These are phyloP conservation scores for Drosophila baimaii DNA, from an alignment of 1,140 invertebrate species.

Conservation along the genomic window DNA sequence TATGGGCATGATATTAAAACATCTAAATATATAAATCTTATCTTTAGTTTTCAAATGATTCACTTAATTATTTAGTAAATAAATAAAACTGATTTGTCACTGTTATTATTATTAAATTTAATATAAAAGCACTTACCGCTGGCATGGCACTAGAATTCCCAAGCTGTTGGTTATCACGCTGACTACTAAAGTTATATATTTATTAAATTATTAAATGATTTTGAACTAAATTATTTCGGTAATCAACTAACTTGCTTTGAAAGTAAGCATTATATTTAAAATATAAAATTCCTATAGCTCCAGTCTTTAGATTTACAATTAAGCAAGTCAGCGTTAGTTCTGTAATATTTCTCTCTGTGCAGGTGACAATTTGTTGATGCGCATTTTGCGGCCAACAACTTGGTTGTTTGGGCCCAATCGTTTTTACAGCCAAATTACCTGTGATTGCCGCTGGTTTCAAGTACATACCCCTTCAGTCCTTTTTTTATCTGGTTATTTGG, in stretches of 20 bases:
- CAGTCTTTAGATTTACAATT: not conserved
- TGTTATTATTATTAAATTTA: no score
- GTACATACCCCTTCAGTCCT: slow-evolving; percentile 8
- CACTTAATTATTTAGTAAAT: not conserved
- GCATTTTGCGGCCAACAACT: slow-evolving; percentile 20
- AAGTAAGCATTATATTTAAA: slow-evolving; percentile 1
- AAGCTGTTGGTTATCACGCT: no score
- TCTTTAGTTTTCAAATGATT: not conserved
- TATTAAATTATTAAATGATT: no score
- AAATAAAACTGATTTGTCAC: not conserved
- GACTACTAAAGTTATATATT: no score
- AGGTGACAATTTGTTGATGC: slow-evolving; percentile 21
- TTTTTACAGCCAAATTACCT: slow-evolving; percentile 26
- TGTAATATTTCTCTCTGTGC: slow-evolving; percentile 10
- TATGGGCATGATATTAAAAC: not conserved
- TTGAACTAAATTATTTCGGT: no score
- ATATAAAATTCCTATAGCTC: not conserved
- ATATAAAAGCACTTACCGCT: no score
- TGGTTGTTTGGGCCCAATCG: slow-evolving; percentile 13
- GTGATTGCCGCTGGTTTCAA: slow-evolving; percentile 19
- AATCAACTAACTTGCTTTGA: no score
- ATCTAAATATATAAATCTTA: not conserved
- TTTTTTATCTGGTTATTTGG: slow-evolving; percentile 6
- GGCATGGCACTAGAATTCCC: not conserved
- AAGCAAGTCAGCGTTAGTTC: no score